Evolutionary conservation across 2,888 invertebrate genomes (phyloP).

Genomic region (Melipona bicolor): DNA sequence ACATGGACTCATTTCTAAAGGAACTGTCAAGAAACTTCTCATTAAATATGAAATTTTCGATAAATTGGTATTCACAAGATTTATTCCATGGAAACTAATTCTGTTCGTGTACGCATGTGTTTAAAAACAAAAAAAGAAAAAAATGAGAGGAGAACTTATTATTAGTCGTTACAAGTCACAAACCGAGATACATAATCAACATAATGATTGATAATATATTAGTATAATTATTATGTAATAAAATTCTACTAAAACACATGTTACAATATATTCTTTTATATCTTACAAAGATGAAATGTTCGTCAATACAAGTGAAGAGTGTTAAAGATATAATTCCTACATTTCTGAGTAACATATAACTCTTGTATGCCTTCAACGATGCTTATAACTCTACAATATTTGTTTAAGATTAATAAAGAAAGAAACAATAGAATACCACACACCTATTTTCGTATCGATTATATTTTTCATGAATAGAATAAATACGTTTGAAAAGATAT

Average conservation of each 20-base stretch:
- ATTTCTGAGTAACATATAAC: constrained; percentile 11
- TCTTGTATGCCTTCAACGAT: constrained; percentile 28
- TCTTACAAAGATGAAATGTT: constrained; percentile 18
- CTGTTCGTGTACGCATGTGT: neutral
- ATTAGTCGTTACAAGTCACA: neutral
- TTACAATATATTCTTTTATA: constrained; percentile 25
- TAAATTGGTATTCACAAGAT: neutral
- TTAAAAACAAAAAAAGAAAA: neutral
- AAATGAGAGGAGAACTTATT: neutral
- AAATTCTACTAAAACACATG: neutral
- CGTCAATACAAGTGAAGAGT: neutral
- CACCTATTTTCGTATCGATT: constrained; percentile 58
- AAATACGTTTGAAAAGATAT: constrained; percentile 24
- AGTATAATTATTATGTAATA: constrained; percentile 4
- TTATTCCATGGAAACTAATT: neutral
- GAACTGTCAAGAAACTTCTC: neutral
- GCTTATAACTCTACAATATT: constrained; percentile 27
- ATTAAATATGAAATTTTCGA: neutral
- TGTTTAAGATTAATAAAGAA: constrained; percentile 36
- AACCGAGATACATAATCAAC: constrained; percentile 12
- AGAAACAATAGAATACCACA: constrained; percentile 35
- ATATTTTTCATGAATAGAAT: constrained; percentile 35
- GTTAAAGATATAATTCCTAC: constrained; percentile 17
- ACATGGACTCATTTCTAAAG: neutral
- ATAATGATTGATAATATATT: neutral